phyloP scores from a whole-genome alignment of 2,888 invertebrate genomes.

The Leucophenga montana region DNA sequence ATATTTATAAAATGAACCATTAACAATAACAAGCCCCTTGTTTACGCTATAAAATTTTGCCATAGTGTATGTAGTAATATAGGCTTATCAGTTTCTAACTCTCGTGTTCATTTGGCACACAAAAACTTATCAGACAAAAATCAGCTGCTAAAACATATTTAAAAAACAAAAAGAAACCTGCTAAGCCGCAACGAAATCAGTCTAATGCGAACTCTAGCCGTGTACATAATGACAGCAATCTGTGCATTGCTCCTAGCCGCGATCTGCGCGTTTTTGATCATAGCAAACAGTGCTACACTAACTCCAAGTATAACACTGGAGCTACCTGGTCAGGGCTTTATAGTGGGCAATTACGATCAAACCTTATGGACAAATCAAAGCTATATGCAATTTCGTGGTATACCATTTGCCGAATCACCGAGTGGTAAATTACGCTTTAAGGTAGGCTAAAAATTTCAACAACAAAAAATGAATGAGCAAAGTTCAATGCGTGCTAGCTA shows the following conservation, averaged over 20 bases:
- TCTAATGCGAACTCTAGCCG: conserved; percentile 49
- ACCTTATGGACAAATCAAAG: conserved; percentile 66
- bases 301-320: conserved; percentile 43
- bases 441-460: conserved; percentile 50
- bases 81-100: too few species aligned
- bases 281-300: conserved; percentile 30
- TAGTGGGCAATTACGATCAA: conserved; percentile 59
- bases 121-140: neutral
- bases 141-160: neutral
- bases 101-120: too few species aligned
- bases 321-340: conserved; percentile 59
- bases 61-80: too few species aligned
- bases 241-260: conserved; percentile 27
- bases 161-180: neutral
- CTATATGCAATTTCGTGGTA: conserved; percentile 69
- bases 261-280: conserved; percentile 42
- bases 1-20: too few species aligned
- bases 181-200: conserved; percentile 3
- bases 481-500: neutral
- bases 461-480: conserved; percentile 4
- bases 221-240: conserved; percentile 51
- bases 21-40: too few species aligned
- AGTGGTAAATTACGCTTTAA: conserved; percentile 61
- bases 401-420: conserved; percentile 71
- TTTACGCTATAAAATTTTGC: too few species aligned